These are phyloP conservation scores for Aleadryas rufinucha DNA, from an alignment of 2,113 vertebrate genomes.

Conservation along the genomic window DNA sequence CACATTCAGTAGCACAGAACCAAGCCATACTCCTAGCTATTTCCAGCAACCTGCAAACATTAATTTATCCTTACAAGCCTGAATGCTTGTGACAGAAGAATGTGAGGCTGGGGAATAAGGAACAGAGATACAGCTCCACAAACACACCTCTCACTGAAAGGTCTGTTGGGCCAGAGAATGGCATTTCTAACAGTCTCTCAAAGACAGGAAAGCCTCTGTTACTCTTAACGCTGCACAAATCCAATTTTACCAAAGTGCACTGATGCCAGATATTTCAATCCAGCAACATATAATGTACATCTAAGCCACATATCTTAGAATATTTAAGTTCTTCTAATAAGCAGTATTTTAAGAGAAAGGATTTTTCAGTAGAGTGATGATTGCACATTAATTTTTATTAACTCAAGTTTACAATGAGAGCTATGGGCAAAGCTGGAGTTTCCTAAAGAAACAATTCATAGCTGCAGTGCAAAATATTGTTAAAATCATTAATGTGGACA, in stretches of 20 bases:
- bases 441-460: neutral
- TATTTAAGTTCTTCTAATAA: neutral
- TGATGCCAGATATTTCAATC: neutral
- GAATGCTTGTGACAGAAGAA: neutral
- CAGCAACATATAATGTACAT: neutral
- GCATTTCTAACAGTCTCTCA: neutral
- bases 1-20: neutral
- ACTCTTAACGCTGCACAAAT: neutral
- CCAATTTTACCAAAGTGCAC: neutral
- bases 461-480: neutral
- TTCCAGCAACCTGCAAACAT: neutral
- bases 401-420: neutral
- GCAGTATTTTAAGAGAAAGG: neutral
- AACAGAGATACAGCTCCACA: neutral
- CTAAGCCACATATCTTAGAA: neutral
- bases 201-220: neutral
- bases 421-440: neutral
- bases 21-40: neutral
- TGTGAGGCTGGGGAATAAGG: neutral
- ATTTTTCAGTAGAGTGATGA: neutral
- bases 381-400: neutral
- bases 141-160: neutral
- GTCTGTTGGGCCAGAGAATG: neutral
- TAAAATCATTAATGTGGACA: neutral
- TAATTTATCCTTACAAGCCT: neutral